Percentiles rank a stretch among this genome's conserved stretches.
Evolutionary conservation across 64 coral and sea anemone genomes (phyloP).

Genomic region (Actinia equina): DNA sequence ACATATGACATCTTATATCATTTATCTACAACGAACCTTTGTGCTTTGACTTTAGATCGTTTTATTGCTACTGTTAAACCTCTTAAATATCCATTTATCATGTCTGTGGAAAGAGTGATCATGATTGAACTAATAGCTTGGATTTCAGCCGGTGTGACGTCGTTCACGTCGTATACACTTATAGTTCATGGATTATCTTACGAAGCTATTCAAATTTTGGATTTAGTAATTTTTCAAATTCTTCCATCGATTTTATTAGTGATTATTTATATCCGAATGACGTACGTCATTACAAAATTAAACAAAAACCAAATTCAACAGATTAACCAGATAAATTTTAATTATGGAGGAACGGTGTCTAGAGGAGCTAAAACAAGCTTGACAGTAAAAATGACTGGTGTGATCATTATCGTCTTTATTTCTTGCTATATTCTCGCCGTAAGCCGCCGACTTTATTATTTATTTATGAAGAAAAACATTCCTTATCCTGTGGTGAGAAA

Average conservation of each 20-base stretch:
- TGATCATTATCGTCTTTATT: not conserved
- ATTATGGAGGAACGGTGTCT: not conserved
- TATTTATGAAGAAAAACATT: not conserved
- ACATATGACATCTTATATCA: not conserved
- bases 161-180: not conserved
- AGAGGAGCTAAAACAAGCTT: not conserved
- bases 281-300: not conserved
- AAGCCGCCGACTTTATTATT: not conserved
- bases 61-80: not conserved
- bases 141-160: not conserved
- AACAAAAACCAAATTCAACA: not conserved
- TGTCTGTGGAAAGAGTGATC: not conserved
- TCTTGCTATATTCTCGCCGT: not conserved
- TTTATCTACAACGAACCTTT: not conserved
- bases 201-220: not conserved
- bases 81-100: not conserved
- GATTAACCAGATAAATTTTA: not conserved
- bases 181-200: not conserved
- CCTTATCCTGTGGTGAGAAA: not conserved
- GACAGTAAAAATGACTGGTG: not conserved
- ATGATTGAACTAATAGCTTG: not conserved
- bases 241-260: not conserved
- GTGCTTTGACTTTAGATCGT: not conserved
- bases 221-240: not conserved
- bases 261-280: not conserved